These are phyloP conservation scores for Drosophila bunnanda DNA, from an alignment of 2,888 invertebrate species.

Conservation along the genomic window DNA sequence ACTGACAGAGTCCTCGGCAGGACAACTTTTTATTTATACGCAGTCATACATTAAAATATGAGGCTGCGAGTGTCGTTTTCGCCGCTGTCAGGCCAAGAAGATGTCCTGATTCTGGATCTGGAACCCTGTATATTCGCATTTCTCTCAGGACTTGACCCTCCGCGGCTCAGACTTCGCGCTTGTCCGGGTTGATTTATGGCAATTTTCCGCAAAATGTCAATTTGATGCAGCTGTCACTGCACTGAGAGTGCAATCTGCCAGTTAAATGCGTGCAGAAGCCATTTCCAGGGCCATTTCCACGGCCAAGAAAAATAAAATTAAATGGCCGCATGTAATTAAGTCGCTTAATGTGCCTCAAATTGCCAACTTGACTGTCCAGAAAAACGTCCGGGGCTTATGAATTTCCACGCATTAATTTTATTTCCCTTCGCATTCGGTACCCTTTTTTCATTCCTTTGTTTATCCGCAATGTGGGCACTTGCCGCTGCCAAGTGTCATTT, in stretches of 20 bases:
- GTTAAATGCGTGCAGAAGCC: constrained; percentile 43
- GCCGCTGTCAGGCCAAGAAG: constrained; percentile 61
- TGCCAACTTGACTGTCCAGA: constrained; percentile 43
- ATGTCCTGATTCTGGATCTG: constrained; percentile 23
- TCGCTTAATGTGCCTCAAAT: constrained; percentile 47
- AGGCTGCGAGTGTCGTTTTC: constrained; percentile 64
- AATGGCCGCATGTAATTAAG: constrained; percentile 67
- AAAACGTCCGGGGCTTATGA: constrained; percentile 54
- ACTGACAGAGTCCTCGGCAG: constrained; percentile 67
- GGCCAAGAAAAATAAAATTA: constrained; percentile 57
- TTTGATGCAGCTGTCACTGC: constrained; percentile 71
- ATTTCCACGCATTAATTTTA: constrained; percentile 56
- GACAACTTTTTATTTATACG: constrained; percentile 67
- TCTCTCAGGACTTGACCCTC: constrained; percentile 28
- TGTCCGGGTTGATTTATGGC: constrained; percentile 45
- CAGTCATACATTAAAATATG: constrained; percentile 74
- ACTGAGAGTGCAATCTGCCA: constrained; percentile 52
- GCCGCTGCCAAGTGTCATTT: constrained; percentile 49
- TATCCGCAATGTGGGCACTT: constrained; percentile 19
- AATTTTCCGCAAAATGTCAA: constrained; percentile 63
- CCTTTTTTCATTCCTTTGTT: constrained; percentile 29
- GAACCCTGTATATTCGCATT: not conserved
- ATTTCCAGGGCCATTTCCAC: constrained; percentile 33
- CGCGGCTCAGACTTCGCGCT: constrained; percentile 37
- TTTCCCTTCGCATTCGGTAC: constrained; percentile 49